Evolutionary conservation across 2,797 vertebrate species (phyloP).

Genomic region (Bovichtus diacanthus): DNA sequence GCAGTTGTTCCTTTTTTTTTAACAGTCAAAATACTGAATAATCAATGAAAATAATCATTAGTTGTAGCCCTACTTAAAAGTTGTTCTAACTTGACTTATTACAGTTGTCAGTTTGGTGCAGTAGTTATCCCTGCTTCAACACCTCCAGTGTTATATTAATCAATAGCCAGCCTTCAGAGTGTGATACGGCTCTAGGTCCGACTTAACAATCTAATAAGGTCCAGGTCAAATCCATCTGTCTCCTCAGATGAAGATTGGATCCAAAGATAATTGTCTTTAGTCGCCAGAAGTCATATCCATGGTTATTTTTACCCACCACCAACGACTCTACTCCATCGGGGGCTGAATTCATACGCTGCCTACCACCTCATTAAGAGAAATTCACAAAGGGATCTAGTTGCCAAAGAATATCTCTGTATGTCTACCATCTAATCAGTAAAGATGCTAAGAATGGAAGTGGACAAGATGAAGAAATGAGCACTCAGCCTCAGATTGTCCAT

Average conservation of each 20-base stretch:
- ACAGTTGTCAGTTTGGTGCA: background rate
- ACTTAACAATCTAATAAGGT: constrained; percentile 43
- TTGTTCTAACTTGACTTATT: background rate
- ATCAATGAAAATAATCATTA: background rate
- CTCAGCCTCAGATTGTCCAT: background rate
- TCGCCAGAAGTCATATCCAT: constrained; percentile 14
- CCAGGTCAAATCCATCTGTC: constrained; percentile 36
- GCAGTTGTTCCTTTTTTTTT: background rate
- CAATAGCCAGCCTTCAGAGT: background rate
- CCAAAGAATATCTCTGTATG: background rate
- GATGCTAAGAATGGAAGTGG: background rate
- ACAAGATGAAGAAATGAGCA: background rate
- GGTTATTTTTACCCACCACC: constrained; percentile 22
- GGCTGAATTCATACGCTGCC: background rate
- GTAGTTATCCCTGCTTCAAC: constrained; percentile 5
- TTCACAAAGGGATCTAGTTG: constrained; percentile 18
- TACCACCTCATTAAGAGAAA: constrained; percentile 14
- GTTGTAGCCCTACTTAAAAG: background rate
- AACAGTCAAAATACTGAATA: background rate
- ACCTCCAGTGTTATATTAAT: constrained; percentile 10
- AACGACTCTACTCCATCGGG: background rate
- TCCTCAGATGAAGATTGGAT: constrained; percentile 21
- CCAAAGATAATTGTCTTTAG: constrained; percentile 23
- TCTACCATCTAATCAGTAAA: background rate
- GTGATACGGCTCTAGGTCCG: constrained; percentile 17